These are phyloP conservation scores for Anguilla megastoma DNA, from an alignment of 2,797 vertebrate genomes.

Conservation along the genomic window DNA sequence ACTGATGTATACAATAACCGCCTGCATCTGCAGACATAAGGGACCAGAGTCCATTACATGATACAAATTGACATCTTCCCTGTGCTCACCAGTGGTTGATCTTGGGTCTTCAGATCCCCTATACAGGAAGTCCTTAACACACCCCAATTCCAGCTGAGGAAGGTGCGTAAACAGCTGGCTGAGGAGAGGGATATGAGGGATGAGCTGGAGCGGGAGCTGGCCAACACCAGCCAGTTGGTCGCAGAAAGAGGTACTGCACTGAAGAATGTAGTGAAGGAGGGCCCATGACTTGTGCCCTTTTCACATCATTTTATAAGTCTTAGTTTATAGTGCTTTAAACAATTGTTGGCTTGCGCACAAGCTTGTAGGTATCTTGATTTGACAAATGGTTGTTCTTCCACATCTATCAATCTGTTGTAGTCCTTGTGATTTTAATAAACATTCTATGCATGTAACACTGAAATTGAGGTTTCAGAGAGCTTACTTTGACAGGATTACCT, in stretches of 20 bases:
- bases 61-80: neutral
- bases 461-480: neutral
- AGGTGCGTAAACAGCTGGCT: conserved; percentile 78
- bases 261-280: neutral
- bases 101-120: conserved; percentile 70
- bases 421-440: neutral
- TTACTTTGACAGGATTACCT: neutral
- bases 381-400: too few species aligned
- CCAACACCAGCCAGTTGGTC: conserved; percentile 68
- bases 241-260: conserved; percentile 76
- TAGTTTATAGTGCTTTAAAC: neutral
- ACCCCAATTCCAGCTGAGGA: conserved; percentile 86
- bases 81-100: neutral
- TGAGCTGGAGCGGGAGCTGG: conserved; percentile 81
- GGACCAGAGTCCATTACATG: too few species aligned
- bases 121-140: conserved; percentile 90
- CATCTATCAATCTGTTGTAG: neutral
- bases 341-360: neutral
- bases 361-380: neutral
- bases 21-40: too few species aligned
- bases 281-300: neutral
- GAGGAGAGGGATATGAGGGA: conserved; percentile 81
- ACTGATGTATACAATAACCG: too few species aligned
- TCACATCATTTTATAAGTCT: neutral
- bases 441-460: neutral